phyloP scores from a whole-genome alignment of 2,113 vertebrate genomes.

The Cyprinodon variegatus region DNA sequence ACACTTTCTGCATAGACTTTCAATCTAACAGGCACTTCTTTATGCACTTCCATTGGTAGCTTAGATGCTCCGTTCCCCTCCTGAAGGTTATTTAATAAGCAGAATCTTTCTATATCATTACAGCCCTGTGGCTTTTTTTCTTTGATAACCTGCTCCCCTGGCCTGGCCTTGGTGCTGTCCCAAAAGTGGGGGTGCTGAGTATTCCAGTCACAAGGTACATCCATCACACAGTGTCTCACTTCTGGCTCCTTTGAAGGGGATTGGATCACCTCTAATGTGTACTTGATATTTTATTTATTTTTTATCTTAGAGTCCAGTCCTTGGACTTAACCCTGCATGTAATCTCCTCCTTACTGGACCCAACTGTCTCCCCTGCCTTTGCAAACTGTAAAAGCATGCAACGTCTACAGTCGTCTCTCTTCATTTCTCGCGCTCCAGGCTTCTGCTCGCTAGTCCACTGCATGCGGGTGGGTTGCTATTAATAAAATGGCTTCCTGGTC shows the following conservation, averaged over 20 bases:
- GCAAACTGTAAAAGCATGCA: conserved; percentile 61
- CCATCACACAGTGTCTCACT: conserved; percentile 59
- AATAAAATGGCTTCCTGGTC: conserved; percentile 72
- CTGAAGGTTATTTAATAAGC: conserved; percentile 78
- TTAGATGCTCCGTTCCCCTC: conserved; percentile 65
- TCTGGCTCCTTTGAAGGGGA: conserved; percentile 27
- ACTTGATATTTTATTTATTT: conserved; percentile 50
- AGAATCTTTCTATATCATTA: conserved; percentile 73
- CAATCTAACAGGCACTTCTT: conserved; percentile 55
- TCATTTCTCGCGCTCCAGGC: conserved; percentile 34
- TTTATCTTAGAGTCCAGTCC: conserved; percentile 36
- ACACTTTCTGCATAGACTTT: conserved; percentile 54
- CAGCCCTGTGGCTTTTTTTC: conserved; percentile 59
- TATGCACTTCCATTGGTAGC: conserved; percentile 62
- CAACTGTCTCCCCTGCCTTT: conserved; percentile 67
- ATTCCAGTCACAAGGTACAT: conserved; percentile 66
- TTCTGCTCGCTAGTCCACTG: conserved; percentile 41
- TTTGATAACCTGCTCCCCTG: conserved; percentile 68
- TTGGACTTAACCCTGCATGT: conserved; percentile 64
- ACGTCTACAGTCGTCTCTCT: conserved; percentile 29
- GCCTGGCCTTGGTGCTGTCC: conserved; percentile 68
- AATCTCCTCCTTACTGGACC: conserved; percentile 66
- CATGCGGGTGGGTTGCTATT: conserved; percentile 63
- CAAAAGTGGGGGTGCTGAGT: conserved; percentile 62
- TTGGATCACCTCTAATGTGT: conserved; percentile 54